These are phyloP conservation scores for Pandion haliaetus DNA, from an alignment of 2,113 vertebrate species.

Conservation along the genomic window DNA sequence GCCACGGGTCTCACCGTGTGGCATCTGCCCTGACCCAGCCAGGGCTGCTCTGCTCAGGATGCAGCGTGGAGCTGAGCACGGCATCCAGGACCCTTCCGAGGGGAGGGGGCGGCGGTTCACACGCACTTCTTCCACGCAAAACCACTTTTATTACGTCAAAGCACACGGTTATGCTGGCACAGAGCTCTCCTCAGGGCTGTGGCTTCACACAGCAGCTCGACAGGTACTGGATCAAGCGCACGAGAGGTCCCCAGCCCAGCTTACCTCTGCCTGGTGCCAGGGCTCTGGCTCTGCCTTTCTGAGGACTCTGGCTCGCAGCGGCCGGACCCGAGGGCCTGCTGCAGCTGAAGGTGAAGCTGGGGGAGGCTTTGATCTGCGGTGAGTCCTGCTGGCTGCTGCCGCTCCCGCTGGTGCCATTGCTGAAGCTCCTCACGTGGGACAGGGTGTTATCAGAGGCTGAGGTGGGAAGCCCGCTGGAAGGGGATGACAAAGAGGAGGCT, in stretches of 20 bases:
- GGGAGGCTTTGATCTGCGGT: conserved; percentile 81
- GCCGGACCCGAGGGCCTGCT: conserved; percentile 27
- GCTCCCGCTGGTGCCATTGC: conserved; percentile 71
- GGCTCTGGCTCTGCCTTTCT: conserved; percentile 55
- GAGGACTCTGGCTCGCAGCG: conserved; percentile 53
- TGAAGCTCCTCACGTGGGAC: conserved; percentile 78
- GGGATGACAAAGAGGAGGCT: background rate
- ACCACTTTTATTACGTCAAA: background rate
- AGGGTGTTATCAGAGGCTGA: conserved; percentile 83
- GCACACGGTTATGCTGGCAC: rapidly evolving
- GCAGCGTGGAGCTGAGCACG: background rate
- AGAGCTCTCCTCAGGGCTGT: conserved; percentile 10
- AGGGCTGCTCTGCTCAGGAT: background rate
- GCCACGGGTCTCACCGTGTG: rapidly evolving
- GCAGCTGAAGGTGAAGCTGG: conserved; percentile 87
- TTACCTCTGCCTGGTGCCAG: conserved; percentile 87
- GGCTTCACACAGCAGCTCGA: conserved; percentile 52
- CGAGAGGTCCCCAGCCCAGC: conserved; percentile 66
- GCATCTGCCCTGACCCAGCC: background rate
- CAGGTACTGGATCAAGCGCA: conserved; percentile 40
- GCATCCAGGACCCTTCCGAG: background rate
- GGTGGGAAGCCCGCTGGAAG: conserved; percentile 75
- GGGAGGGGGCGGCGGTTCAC: background rate
- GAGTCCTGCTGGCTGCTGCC: conserved; percentile 82
- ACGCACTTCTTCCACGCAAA: background rate